phyloP scores from a whole-genome alignment of 2,797 vertebrate species.

The Sebastes matsubarae region DNA sequence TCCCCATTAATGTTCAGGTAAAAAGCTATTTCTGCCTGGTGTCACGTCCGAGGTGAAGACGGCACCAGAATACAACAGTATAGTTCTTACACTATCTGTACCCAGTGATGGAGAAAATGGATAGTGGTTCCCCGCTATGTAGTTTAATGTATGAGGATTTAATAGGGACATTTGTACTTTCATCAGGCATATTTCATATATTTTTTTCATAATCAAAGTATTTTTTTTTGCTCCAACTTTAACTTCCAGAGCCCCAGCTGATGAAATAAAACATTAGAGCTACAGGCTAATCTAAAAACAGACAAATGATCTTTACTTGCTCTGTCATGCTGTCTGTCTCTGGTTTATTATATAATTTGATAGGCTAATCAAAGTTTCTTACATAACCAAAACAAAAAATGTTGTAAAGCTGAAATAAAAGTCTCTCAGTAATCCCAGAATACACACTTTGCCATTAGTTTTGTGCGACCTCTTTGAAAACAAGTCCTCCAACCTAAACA shows the following conservation, averaged over 20 bases:
- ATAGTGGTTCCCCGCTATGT: neutral
- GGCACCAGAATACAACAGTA: neutral
- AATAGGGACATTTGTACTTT: neutral
- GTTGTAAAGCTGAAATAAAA: neutral
- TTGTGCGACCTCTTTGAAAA: neutral
- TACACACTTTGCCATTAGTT: neutral
- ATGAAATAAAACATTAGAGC: neutral
- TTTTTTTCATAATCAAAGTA: neutral
- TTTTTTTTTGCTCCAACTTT: neutral
- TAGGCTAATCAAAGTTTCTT: neutral
- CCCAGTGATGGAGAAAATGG: neutral
- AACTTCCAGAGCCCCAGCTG: neutral
- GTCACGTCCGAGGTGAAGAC: neutral
- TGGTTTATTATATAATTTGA: neutral
- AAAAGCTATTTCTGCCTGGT: neutral
- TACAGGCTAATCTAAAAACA: neutral
- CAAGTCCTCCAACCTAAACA: neutral
- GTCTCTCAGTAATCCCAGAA: neutral
- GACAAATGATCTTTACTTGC: neutral
- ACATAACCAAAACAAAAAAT: neutral
- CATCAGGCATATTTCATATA: neutral
- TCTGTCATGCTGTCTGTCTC: neutral
- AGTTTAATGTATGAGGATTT: neutral
- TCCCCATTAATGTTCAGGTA: slow-evolving; percentile 28
- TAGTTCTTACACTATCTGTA: neutral